Evolutionary conservation across 2,113 vertebrate genomes (phyloP).

Genomic region (Helogale parvula): DNA sequence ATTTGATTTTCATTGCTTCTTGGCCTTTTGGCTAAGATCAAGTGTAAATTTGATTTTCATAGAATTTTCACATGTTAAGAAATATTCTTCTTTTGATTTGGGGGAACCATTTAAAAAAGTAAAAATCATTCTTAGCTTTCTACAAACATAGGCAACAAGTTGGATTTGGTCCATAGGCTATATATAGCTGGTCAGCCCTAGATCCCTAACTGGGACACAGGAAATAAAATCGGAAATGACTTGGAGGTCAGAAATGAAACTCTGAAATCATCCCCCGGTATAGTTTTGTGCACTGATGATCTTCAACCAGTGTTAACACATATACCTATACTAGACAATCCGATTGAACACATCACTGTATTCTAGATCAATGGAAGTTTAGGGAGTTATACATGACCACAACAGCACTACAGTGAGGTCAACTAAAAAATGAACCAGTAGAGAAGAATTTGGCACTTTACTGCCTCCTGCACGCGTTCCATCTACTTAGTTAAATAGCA

Average conservation of each 20-base stretch:
- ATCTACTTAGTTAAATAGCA: conserved; percentile 58
- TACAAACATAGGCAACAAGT: not conserved
- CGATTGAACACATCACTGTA: not conserved
- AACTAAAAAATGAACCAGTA: conserved; percentile 41
- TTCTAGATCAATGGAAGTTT: not conserved
- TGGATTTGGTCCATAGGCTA: not conserved
- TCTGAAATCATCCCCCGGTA: not conserved
- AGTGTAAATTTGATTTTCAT: not conserved
- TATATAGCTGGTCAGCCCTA: not conserved
- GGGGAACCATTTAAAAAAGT: not conserved
- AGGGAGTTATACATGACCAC: not conserved
- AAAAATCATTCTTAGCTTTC: conserved; percentile 6
- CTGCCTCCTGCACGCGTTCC: conserved; percentile 33
- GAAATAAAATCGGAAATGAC: conserved; percentile 22
- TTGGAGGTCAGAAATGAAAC: conserved; percentile 9
- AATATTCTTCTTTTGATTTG: not conserved
- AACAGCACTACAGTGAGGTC: conserved; percentile 36
- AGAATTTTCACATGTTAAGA: not conserved
- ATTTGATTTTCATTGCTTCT: not conserved
- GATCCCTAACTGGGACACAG: not conserved
- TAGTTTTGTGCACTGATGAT: not conserved
- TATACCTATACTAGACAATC: not conserved
- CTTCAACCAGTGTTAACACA: conserved; percentile 24
- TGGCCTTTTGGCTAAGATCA: too few species aligned
- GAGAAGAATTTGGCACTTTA: conserved; percentile 45